Base-by-base conservation (phyloP, 2,113 vertebrate genomes). In the Regulus satrapa region DNA sequence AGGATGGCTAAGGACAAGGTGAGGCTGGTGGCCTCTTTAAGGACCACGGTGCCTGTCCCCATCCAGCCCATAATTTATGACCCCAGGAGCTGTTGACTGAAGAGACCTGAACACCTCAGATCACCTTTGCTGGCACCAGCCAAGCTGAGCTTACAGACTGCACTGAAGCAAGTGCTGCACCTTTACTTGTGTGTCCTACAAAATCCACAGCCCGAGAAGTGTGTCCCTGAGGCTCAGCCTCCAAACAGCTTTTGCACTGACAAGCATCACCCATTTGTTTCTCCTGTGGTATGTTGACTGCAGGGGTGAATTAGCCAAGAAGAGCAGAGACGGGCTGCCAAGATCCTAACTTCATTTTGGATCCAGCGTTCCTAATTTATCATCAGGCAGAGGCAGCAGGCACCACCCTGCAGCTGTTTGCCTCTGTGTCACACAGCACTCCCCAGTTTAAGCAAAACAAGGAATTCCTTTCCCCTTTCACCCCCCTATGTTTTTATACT, bases 331-430 rank as follows among this genome's bases (percentile, higher is more conserved):
- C 64, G 38, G 51, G 55, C 63, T 81, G 79, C 73, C 80, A 92
- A 46, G 41, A 56, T 9, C 2, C 0, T 52, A 74, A 71, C 23
- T 67, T 43, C 1, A 1, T n/a, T 32, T 79, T 64, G 28, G 19
- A 68, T 34, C 38, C 14, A 52, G 40, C 52, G 14, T 59, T 71
- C 23, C 25, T 67, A 7, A 62, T 84, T 63, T 51, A 62, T 91
- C 77, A 74, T 69, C 40, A 54, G 66, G 11, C 11, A 77, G 76
- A 86, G 24, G 43, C 43, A 73, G 46, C 38, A 81, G 95, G 55
- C 63, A 62, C 68, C 61, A 72, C 80, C 87, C 84, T 95, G 80
- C 92, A 95, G 94, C 89, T 91, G 87, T 81, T 52, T 0, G 2
- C 15, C 32, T 46, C 19, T 2, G 36, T 10, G 9, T 52, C n/a